Conservation (phyloP, 1,140 invertebrate genomes). For the Ylistrum balloti region DNA sequence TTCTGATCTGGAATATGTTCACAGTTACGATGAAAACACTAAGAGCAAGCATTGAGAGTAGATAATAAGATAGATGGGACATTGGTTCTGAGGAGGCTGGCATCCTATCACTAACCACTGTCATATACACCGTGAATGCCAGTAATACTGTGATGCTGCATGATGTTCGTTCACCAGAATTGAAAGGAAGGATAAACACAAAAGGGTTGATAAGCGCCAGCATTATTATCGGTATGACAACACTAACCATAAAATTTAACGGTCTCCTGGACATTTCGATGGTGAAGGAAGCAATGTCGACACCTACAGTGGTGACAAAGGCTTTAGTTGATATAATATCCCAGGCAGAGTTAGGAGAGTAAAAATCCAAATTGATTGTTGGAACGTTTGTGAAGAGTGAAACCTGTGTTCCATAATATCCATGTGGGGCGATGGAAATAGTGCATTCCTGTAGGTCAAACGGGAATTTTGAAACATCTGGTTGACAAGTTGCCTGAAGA, state of each 20-base stretch:
- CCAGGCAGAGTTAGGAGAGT: background rate
- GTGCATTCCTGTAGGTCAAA: constrained; percentile 48
- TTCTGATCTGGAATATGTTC: constrained; percentile 3
- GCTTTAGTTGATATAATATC: background rate
- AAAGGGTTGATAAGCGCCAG: constrained; percentile 68
- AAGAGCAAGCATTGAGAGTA: constrained; percentile 21
- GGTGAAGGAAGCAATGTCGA: background rate
- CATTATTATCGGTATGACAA: constrained; percentile 68
- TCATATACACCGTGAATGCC: constrained; percentile 69
- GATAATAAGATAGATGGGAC: constrained; percentile 29
- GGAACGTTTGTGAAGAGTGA: background rate
- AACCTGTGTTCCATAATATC: constrained; percentile 2
- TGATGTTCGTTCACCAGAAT: constrained; percentile 69
- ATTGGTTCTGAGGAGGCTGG: constrained; percentile 62
- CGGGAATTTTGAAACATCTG: constrained; percentile 51
- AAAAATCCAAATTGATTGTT: background rate
- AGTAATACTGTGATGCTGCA: constrained; percentile 72
- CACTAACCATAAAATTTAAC: constrained; percentile 62
- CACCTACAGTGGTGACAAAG: background rate
- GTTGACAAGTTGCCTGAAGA: constrained; percentile 19
- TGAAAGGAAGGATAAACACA: constrained; percentile 67
- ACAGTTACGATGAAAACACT: background rate
- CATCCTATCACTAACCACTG: constrained; percentile 71
- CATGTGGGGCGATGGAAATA: background rate
- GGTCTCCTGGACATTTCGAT: constrained; percentile 24